A percentile compares a stretch with the other conserved stretches of the same genome.
These are phyloP conservation scores for Phalacrocorax pelagicus DNA, from an alignment of 2,113 vertebrate genomes.

Conservation along the genomic window DNA sequence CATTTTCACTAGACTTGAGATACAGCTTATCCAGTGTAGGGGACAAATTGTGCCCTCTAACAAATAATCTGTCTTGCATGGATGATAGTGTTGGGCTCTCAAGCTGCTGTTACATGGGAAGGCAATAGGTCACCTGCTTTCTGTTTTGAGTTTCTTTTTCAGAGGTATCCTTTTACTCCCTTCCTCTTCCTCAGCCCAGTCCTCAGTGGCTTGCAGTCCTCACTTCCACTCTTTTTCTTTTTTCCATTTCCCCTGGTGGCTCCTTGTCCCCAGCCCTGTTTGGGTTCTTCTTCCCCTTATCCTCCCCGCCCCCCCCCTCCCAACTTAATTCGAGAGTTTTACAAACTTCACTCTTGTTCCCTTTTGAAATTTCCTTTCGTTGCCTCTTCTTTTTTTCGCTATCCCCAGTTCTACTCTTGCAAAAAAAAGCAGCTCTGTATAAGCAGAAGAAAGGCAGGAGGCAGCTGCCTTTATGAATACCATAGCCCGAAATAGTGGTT, in stretches of 20 bases:
- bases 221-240: background rate
- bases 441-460: background rate
- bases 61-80: background rate
- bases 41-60: background rate
- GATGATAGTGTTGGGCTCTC: background rate
- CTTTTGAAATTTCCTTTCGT: background rate
- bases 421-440: background rate
- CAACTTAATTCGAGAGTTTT: background rate
- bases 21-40: background rate
- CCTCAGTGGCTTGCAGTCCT: background rate
- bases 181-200: background rate
- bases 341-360: background rate
- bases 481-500: background rate
- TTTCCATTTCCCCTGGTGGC: background rate
- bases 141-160: conserved; percentile 14
- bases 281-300: background rate
- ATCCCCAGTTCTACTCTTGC: background rate
- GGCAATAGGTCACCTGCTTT: background rate
- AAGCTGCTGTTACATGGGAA: background rate
- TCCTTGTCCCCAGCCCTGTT: background rate
- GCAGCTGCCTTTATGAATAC: too few relatives aligned
- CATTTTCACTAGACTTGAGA: background rate
- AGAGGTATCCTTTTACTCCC: conserved; percentile 16
- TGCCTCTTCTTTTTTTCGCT: background rate
- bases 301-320: fast-evolving